A percentile compares a stretch with the other conserved stretches of the same genome.
Conservation (phyloP, 1,140 invertebrate species). For the Psilanteris sp. region DNA sequence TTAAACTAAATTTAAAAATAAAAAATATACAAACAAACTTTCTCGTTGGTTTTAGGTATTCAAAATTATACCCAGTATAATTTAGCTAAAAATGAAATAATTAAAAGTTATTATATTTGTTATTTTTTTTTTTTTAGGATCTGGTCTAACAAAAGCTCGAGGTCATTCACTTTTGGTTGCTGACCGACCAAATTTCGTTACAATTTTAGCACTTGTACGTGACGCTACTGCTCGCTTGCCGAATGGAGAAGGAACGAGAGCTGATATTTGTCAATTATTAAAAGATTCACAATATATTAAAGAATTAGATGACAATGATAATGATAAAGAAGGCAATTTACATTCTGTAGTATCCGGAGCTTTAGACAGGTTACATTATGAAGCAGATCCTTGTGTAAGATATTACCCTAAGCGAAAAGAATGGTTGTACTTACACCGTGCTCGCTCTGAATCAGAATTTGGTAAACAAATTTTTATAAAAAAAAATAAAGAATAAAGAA, state of each 20-base stretch:
- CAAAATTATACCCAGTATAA: no score
- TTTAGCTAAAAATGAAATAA: neutral
- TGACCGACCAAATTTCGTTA: conserved; percentile 93
- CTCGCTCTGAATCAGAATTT: conserved; percentile 80
- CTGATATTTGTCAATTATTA: conserved; percentile 91
- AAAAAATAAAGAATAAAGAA: no score
- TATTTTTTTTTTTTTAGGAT: conserved; percentile 66
- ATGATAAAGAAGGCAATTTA: conserved; percentile 80
- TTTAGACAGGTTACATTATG: conserved; percentile 92
- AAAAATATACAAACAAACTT: no score
- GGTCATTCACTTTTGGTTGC: conserved; percentile 91
- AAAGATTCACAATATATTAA: conserved; percentile 92
- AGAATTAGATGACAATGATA: conserved; percentile 84
- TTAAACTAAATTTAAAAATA: no score
- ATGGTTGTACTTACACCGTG: conserved; percentile 94
- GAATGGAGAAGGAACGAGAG: conserved; percentile 94
- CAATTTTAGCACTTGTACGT: conserved; percentile 92
- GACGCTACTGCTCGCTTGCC: conserved; percentile 95
- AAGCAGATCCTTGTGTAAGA: conserved; percentile 93
- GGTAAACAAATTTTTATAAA: conserved; percentile 61
- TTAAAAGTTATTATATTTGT: no score
- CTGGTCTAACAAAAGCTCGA: conserved; percentile 84
- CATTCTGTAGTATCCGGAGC: conserved; percentile 94
- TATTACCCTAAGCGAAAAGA: conserved; percentile 93
- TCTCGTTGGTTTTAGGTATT: no score